A percentile compares a stretch with the other conserved stretches of the same genome.
These are phyloP conservation scores for Mythimna impura DNA, from an alignment of 2,888 invertebrate species.

Conservation along the genomic window DNA sequence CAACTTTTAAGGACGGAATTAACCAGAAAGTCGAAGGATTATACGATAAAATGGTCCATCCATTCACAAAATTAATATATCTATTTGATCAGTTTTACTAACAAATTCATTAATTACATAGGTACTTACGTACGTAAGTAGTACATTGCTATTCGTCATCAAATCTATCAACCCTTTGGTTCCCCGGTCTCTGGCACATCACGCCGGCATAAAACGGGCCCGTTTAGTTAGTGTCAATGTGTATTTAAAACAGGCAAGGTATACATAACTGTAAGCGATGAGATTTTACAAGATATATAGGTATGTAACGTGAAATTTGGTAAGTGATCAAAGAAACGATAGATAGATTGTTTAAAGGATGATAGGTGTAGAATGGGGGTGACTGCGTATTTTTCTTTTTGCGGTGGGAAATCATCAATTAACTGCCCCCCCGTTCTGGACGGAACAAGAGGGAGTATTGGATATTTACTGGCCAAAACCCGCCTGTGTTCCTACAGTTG, in stretches of 20 bases:
- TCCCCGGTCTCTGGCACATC: conserved; percentile 78
- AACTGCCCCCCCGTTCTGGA: no score
- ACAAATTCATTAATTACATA: background rate
- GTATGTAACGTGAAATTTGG: background rate
- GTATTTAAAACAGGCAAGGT: conserved; percentile 58
- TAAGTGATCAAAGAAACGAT: background rate
- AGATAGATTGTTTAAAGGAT: no score
- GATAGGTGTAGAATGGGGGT: no score
- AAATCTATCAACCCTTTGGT: conserved; percentile 37
- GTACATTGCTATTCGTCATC: background rate
- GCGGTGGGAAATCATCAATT: no score
- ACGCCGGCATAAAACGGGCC: conserved; percentile 65
- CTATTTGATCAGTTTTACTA: background rate
- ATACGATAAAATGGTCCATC: no score
- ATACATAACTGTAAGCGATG: conserved; percentile 46
- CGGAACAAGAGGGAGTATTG: no score
- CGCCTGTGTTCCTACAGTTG: no score
- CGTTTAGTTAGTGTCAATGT: conserved; percentile 76
- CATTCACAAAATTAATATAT: background rate
- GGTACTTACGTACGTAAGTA: background rate
- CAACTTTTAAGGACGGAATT: no score
- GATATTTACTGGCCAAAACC: no score
- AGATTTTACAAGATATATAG: conserved; percentile 24
- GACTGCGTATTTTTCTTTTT: no score
- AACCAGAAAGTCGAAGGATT: no score